Evolutionary conservation across 2,888 invertebrate genomes (phyloP), one percentile per base, ranked within the genome.

Genomic region (Drosophila crucigera): DNA sequence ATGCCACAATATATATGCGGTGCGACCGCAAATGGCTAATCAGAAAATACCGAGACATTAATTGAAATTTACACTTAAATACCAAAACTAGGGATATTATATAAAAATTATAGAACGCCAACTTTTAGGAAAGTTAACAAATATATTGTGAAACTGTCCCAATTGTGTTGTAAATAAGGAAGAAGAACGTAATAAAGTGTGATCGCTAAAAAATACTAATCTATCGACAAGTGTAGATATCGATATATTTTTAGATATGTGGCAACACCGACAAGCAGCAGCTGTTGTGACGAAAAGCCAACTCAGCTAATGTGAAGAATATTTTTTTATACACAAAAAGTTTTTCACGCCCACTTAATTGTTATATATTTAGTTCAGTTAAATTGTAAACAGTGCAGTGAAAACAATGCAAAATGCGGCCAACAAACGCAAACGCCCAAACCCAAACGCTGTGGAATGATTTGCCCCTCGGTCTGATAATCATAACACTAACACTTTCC

Each of bases 341-440:
- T 76, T 78, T 81, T 28, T 63, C 68, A 72, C 72, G 69, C 65
- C 49, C 49, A 39, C 59, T 47, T n/a, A 37, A 39, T 61, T 55
- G 52, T 63, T 47, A 50, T 30, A 62, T 69, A 62, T 69, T 73
- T 76, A 61, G 47, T 63, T 53, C 25, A 59, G 52, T 68, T 55
- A 52, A 62, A 77, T 77, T 63, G 64, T 73, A 53, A 53, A 64
- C 22, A 69, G 73, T 79, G 77, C 67, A 56, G 49, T n/a, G 30
- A 70, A 86, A 75, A 89, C 79, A 76, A 89, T 89, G 90, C 90
- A 88, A 90, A 86, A 89, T 89, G 88, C 82, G 83, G 68, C 72
- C 47, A 72, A 73, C 71, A 73, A 77, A 82, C 56, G 74, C 81
- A 72, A 82, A 76, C 70, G 37, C 63, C 65, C 76, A 74, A 76